A percentile compares a stretch with the other conserved stretches of the same genome.
Evolutionary conservation across 2,797 vertebrate genomes (phyloP).

Genomic region (Alectoris magna): DNA sequence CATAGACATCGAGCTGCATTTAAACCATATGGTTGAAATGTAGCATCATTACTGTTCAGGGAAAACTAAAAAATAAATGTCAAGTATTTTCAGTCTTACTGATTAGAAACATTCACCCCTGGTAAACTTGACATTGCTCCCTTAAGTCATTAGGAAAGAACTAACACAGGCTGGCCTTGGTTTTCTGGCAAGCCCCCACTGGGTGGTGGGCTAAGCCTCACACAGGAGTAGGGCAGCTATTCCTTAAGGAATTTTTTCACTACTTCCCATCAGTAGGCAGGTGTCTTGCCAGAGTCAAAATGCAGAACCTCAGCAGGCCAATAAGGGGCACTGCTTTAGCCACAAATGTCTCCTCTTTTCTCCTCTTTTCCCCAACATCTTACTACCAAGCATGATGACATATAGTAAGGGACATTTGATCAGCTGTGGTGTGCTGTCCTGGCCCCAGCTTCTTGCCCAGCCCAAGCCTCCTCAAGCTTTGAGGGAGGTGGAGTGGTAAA

Average conservation of each 20-base stretch:
- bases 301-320: fast-evolving
- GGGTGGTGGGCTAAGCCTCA: fast-evolving
- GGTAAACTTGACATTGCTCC: background rate
- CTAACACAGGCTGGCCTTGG: background rate
- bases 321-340: background rate
- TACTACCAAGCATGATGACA: fast-evolving
- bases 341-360: fast-evolving
- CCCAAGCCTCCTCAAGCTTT: background rate
- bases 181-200: fast-evolving
- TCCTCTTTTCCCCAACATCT: background rate
- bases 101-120: background rate
- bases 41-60: background rate
- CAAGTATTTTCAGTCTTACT: background rate
- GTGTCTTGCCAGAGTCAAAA: background rate
- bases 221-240: background rate
- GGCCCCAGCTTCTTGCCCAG: background rate
- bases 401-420: background rate
- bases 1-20: background rate
- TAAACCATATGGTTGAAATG: background rate
- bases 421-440: background rate
- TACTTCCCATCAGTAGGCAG: background rate
- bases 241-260: background rate
- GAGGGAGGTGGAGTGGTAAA: background rate
- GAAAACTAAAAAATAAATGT: background rate
- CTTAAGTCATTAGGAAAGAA: background rate